Conservation (phyloP, 2,888 invertebrate species). For the Agonopterix arenella region DNA sequence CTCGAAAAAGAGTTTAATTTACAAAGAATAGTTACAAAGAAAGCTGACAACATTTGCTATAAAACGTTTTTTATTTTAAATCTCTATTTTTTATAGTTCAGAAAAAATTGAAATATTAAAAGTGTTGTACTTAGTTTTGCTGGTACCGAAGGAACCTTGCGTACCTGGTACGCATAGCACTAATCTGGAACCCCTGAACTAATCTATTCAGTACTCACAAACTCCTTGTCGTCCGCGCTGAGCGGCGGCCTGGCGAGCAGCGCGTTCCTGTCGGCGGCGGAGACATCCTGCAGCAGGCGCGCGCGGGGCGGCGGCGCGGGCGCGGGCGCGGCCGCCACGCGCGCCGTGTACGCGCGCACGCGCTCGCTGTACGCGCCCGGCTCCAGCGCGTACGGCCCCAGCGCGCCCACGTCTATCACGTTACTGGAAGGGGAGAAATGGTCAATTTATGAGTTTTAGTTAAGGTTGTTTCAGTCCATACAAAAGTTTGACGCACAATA, state of each 20-base stretch:
- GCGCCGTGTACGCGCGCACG: slow-evolving; percentile 80
- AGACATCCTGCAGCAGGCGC: slow-evolving; percentile 82
- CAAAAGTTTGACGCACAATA: too few relatives aligned
- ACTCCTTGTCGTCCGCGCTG: neutral
- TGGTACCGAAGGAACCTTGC: too few relatives aligned
- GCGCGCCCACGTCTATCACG: slow-evolving; percentile 95
- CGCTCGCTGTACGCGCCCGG: slow-evolving; percentile 92
- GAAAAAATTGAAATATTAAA: too few relatives aligned
- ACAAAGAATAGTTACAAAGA: too few relatives aligned
- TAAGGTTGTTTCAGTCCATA: too few relatives aligned
- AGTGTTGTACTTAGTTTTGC: too few relatives aligned
- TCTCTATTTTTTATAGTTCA: too few relatives aligned
- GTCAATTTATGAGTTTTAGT: too few relatives aligned
- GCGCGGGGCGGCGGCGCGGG: slow-evolving; percentile 47
- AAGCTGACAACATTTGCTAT: too few relatives aligned
- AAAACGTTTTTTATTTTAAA: too few relatives aligned
- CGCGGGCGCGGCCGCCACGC: slow-evolving; percentile 40
- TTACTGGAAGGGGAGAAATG: slow-evolving; percentile 74
- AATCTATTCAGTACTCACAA: neutral
- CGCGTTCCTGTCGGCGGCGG: slow-evolving; percentile 80
- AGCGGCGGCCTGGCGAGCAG: slow-evolving; percentile 73
- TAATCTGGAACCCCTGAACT: neutral
- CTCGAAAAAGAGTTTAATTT: too few relatives aligned
- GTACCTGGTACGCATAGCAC: neutral
- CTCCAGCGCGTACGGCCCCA: slow-evolving; percentile 91